Evolutionary conservation across 2,797 vertebrate genomes (phyloP), one percentile per base, ranked within the genome.

Genomic region (Chelidonichthys spinosus): DNA sequence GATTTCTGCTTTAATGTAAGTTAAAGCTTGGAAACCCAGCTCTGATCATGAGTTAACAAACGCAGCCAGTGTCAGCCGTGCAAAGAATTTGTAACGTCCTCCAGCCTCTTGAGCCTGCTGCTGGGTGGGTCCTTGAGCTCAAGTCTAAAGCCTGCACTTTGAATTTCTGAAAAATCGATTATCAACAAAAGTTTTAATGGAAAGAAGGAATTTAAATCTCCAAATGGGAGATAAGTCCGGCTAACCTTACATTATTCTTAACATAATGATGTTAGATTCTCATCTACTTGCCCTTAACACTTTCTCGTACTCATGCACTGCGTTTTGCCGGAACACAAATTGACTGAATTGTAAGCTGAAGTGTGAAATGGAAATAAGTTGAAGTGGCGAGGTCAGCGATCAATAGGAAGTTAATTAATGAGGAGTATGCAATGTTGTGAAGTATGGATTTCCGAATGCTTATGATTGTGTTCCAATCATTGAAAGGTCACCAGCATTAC

Each of bases 381-480:
- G 85, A 90, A 91, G 90, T 86, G 81, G 79, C 80, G 69, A 89
- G 92, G 92, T 87, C 87, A 87, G 75, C 69, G 73, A 95, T 95
- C 93, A 93, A 94, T 95, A 85, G 78, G 84, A 93, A 92, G 93
- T 94, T 95, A 93, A 95, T 95, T 94, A 95, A 94, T 92, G 90
- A 92, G 90, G 90, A 90, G 88, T 85, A 85, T 84, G 81, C 84
- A 78, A 79, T 87, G 89, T 85, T 85, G 88, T 86, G 79, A 78
- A 82, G 79, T 91, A 94, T 94, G 82, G 93, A 94, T 94, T 94
- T 92, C 83, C 82, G 76, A 90, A 91, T 69, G 89, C 77, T 83
- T 87, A 79, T 87, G 83, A 90, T 85, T 89, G 85, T 87, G 85
- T 89, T 89, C 58, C 86, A 86, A 85, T 92, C 86, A 85, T 79